These are phyloP conservation scores for Morinoia aosen DNA, from an alignment of 2,888 invertebrate species.

Conservation along the genomic window DNA sequence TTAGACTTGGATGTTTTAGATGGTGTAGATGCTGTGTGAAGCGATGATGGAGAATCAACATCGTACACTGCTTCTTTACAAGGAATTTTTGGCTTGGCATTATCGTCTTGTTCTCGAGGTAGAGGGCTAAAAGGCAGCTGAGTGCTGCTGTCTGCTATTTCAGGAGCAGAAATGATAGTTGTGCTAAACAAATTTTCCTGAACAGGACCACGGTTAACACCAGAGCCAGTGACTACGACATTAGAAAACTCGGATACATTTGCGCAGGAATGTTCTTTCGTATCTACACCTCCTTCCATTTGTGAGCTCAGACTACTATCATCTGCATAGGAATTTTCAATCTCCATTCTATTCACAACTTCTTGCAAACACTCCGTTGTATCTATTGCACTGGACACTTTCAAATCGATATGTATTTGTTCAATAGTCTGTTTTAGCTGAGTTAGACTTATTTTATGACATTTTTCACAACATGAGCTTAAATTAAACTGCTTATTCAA, in stretches of 20 bases:
- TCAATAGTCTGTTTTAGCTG: not conserved
- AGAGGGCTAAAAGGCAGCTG: constrained; percentile 12
- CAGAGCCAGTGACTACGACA: not conserved
- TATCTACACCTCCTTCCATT: not conserved
- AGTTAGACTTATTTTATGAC: not conserved
- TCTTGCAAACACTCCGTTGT: not conserved
- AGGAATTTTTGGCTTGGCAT: not conserved
- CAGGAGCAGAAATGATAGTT: constrained; percentile 34
- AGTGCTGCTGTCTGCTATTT: constrained; percentile 21
- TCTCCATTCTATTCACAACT: constrained; percentile 2
- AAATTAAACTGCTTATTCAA: not conserved
- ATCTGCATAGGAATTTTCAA: not conserved
- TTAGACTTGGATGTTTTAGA: constrained; percentile 10
- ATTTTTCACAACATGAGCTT: not conserved
- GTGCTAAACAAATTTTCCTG: constrained; percentile 24
- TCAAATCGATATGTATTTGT: not conserved
- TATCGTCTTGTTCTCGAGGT: not conserved
- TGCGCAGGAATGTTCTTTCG: not conserved
- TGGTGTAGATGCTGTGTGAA: constrained; percentile 36
- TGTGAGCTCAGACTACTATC: not conserved
- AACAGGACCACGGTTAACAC: not conserved
- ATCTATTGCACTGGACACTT: not conserved
- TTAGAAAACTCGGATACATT: not conserved
- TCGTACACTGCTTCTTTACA: not conserved
- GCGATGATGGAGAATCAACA: constrained; percentile 14